A percentile compares a stretch with the other conserved stretches of the same genome.
These are phyloP conservation scores for Agelaius phoeniceus DNA, from an alignment of 2,113 vertebrate genomes.

Conservation along the genomic window DNA sequence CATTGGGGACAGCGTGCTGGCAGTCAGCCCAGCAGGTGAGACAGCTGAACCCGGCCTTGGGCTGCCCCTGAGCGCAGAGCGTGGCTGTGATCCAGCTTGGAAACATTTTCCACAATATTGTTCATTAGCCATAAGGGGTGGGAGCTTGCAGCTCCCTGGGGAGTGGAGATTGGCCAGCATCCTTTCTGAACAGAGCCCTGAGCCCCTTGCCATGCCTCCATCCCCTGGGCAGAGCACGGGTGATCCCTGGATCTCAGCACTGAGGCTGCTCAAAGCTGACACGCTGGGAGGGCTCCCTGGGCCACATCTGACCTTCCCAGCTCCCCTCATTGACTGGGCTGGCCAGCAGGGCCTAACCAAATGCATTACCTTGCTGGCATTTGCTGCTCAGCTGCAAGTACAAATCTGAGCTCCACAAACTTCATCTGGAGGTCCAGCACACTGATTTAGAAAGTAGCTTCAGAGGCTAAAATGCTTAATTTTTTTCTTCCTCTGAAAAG, in stretches of 20 bases:
- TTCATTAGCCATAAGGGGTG: neutral
- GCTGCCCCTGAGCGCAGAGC: neutral
- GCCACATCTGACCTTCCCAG: too few species aligned
- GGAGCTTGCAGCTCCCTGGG: neutral
- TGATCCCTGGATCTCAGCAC: neutral
- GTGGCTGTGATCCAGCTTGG: neutral
- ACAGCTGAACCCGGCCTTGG: neutral
- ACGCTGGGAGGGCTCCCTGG: too few species aligned
- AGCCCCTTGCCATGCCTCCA: neutral
- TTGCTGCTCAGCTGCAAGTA: slow-evolving; percentile 6
- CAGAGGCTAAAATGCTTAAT: neutral
- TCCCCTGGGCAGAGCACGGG: neutral
- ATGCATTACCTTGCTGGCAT: neutral
- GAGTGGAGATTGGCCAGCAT: fast-evolving
- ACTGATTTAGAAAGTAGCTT: neutral
- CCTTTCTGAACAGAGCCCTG: neutral
- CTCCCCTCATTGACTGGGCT: neutral
- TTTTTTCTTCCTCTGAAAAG: neutral
- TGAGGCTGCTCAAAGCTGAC: too few species aligned
- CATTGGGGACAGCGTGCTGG: fast-evolving
- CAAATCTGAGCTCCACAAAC: neutral
- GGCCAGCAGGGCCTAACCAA: neutral
- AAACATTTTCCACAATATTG: neutral
- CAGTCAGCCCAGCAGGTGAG: neutral
- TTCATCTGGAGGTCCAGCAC: neutral